Conservation (phyloP, 1,140 invertebrate species). For the Pinna nobilis region DNA sequence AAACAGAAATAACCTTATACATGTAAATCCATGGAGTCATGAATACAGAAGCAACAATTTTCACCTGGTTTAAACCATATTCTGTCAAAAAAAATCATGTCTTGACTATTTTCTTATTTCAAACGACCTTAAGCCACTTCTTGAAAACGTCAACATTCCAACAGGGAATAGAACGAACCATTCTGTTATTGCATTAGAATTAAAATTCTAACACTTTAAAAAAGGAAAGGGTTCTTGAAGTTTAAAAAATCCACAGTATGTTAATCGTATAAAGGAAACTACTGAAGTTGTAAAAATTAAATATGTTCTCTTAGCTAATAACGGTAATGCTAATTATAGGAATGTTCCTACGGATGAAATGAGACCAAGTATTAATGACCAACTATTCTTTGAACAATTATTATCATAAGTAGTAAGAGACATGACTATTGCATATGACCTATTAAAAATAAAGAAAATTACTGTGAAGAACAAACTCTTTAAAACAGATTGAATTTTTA, state of each 20-base stretch:
- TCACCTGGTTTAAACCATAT: not conserved
- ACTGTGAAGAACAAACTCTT: not conserved
- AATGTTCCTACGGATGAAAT: no score
- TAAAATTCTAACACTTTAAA: not conserved
- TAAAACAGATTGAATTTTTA: not conserved
- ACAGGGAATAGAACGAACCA: not conserved
- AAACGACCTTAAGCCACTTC: not conserved
- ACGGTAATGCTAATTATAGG: no score
- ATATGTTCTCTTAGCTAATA: not conserved
- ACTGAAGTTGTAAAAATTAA: not conserved
- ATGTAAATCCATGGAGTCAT: not conserved
- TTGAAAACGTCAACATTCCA: not conserved
- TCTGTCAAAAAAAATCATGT: not conserved
- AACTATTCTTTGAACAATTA: not conserved
- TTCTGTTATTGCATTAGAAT: not conserved
- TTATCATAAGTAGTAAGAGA: not conserved
- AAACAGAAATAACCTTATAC: not conserved
- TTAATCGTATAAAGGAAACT: not conserved
- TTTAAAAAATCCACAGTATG: not conserved
- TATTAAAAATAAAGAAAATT: not conserved
- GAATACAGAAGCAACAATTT: not conserved
- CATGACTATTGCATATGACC: not conserved
- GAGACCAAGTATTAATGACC: not conserved
- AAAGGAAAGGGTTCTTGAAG: slow-evolving; percentile 11
- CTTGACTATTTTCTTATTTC: not conserved